Conservation (phyloP, 1,140 invertebrate species). For the Temnothorax longispinosus region DNA sequence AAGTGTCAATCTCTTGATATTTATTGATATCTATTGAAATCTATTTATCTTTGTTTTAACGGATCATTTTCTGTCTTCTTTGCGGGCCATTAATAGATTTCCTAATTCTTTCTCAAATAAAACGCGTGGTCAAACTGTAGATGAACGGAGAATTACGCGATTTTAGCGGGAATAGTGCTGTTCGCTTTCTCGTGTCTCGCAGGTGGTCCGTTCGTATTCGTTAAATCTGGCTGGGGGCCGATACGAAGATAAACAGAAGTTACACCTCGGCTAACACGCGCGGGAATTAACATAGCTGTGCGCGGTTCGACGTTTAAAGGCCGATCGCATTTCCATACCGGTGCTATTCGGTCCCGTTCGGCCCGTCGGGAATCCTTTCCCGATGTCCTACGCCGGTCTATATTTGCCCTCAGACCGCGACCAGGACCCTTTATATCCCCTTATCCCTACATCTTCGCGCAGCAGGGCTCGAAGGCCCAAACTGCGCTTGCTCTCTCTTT, state of each 20-base stretch:
- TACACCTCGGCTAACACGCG: conserved; percentile 84
- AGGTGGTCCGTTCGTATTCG: conserved; percentile 82
- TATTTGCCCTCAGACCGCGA: conserved; percentile 77
- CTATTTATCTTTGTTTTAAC: background rate
- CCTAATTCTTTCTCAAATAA: background rate
- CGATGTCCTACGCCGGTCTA: conserved; percentile 74
- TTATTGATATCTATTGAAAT: background rate
- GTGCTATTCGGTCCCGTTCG: conserved; percentile 81
- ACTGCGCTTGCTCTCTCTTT: background rate
- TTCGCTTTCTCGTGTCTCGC: conserved; percentile 54
- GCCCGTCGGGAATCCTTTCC: conserved; percentile 71
- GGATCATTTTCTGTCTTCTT: background rate
- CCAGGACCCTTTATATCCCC: conserved; percentile 73
- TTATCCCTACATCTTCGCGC: conserved; percentile 72
- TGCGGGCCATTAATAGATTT: background rate
- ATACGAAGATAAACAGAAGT: conserved; percentile 84
- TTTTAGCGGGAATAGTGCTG: conserved; percentile 17
- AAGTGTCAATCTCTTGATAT: background rate
- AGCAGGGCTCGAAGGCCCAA: conserved; percentile 55
- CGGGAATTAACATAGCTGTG: conserved; percentile 82
- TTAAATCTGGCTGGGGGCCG: conserved; percentile 77
- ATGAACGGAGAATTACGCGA: background rate
- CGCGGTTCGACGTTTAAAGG: conserved; percentile 80
- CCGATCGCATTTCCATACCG: conserved; percentile 84
- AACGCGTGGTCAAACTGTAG: background rate